Percentiles rank a stretch among this genome's conserved stretches.
These are phyloP conservation scores for Musca vetustissima DNA, from an alignment of 1,140 invertebrate species.

Conservation along the genomic window DNA sequence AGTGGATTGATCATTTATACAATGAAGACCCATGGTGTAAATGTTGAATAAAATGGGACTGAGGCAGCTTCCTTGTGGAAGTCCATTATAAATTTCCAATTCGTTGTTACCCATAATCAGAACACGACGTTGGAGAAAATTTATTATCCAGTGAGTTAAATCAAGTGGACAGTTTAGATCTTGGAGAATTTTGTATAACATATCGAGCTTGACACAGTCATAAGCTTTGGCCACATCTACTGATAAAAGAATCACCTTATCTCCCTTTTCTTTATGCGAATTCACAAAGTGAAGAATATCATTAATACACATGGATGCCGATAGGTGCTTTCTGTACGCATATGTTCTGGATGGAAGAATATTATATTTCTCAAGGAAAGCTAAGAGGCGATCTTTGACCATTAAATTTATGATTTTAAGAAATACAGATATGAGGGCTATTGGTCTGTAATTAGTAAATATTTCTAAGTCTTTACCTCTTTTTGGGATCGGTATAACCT, in stretches of 20 bases:
- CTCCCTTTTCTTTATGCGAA: not conserved
- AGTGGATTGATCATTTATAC: not conserved
- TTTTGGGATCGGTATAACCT: no score
- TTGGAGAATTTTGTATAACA: not conserved
- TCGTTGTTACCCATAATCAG: not conserved
- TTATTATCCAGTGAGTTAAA: no score
- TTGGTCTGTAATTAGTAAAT: not conserved
- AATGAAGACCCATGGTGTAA: not conserved
- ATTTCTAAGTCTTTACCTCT: not conserved
- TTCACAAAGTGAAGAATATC: not conserved
- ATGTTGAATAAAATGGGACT: not conserved
- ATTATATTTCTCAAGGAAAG: no score
- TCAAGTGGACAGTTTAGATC: not conserved
- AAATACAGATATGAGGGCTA: no score
- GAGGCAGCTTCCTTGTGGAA: not conserved
- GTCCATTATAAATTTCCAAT: not conserved
- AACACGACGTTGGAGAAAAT: not conserved
- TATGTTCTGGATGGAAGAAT: no score
- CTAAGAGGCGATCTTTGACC: no score
- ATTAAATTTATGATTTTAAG: no score
- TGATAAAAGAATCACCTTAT: not conserved
- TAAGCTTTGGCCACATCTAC: constrained; percentile 1
- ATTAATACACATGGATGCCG: not conserved
- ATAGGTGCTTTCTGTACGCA: constrained; percentile 5
- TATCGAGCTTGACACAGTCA: not conserved